Conservation (phyloP, 2,113 vertebrate species). For the Psittacus erithacus region DNA sequence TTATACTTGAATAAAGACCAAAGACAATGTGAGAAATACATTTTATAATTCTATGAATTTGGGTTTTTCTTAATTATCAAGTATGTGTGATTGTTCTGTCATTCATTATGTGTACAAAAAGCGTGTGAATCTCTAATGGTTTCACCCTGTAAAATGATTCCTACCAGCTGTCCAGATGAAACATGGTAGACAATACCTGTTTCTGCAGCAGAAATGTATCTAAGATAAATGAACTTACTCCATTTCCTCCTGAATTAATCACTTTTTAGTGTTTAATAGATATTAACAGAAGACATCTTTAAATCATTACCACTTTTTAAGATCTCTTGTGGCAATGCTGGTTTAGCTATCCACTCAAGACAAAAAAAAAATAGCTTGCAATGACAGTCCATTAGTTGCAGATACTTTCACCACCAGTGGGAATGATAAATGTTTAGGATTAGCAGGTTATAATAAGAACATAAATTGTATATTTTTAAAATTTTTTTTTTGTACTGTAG, state of each 20-base stretch:
- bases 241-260: not conserved
- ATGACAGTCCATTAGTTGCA: not conserved
- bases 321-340: not conserved
- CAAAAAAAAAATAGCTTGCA: not conserved
- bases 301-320: not conserved
- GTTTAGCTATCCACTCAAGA: not conserved
- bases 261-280: not conserved
- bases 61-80: not conserved
- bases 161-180: not conserved
- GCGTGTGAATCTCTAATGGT: not conserved
- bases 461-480: not conserved
- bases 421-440: not conserved
- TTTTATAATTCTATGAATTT: not conserved
- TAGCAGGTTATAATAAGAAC: not conserved
- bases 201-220: not conserved
- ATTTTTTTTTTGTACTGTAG: not conserved
- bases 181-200: not conserved
- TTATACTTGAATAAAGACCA: not conserved
- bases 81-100: not conserved
- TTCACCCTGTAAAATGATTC: not conserved
- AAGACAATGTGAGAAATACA: not conserved
- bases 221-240: not conserved
- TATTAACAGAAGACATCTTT: not conserved
- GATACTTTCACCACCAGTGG: not conserved
- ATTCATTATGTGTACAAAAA: not conserved